phyloP scores from a whole-genome alignment of 2,888 invertebrate species.

The Zootermopsis nevadensis region DNA sequence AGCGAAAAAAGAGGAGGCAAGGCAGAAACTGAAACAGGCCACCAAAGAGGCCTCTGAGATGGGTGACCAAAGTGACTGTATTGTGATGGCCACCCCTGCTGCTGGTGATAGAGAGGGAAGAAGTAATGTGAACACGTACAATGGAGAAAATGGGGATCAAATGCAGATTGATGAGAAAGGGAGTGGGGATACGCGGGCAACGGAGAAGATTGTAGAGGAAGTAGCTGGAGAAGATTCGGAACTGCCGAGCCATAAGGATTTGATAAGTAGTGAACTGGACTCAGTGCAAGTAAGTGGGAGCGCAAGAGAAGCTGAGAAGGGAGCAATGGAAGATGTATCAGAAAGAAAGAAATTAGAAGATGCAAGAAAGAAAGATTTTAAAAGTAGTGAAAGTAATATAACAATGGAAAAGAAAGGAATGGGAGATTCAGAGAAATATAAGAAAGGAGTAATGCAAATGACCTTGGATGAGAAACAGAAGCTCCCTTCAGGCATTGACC shows the following conservation, averaged over 20 bases:
- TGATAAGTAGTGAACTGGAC: too few species aligned
- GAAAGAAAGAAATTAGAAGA: not conserved
- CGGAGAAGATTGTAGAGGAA: not conserved
- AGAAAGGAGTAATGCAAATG: not conserved
- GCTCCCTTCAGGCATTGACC: too few species aligned
- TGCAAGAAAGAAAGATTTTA: not conserved
- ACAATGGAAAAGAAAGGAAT: not conserved
- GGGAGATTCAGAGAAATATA: not conserved
- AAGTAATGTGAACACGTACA: not conserved
- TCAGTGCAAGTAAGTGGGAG: too few species aligned
- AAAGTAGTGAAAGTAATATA: not conserved
- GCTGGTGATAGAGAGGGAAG: not conserved
- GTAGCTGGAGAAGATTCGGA: too few species aligned
- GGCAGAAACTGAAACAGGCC: not conserved
- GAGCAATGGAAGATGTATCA: not conserved
- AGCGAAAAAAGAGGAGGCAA: constrained; percentile 14
- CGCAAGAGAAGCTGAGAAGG: not conserved
- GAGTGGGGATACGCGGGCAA: not conserved
- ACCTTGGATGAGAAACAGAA: not conserved
- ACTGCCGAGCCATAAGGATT: too few species aligned
- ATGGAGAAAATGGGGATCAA: not conserved
- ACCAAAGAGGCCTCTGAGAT: not conserved
- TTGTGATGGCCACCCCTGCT: not conserved
- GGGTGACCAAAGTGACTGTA: too few species aligned
- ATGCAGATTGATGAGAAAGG: constrained; percentile 17